Evolutionary conservation across 2,797 vertebrate genomes (phyloP).

Genomic region (Aphelocoma californica): DNA sequence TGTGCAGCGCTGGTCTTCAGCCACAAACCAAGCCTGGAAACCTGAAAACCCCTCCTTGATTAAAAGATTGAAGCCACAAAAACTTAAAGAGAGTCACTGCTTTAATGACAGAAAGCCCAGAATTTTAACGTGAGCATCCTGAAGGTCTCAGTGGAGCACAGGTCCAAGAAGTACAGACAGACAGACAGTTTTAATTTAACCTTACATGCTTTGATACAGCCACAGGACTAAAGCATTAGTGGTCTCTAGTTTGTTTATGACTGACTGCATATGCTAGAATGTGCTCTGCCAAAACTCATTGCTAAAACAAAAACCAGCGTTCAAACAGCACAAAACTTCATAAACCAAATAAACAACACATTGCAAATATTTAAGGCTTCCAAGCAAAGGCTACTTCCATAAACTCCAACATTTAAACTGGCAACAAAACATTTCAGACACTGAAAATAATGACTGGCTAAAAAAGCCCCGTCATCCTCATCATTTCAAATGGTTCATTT

Average conservation of each 20-base stretch:
- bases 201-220: background rate
- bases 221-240: background rate
- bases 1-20: background rate
- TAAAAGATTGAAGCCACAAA: background rate
- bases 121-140: background rate
- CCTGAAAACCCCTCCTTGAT: background rate
- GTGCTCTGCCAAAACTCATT: constrained; percentile 1
- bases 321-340: constrained; percentile 11
- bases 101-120: background rate
- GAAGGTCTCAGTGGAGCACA: background rate
- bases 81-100: background rate
- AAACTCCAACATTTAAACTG: background rate
- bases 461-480: rapidly evolving
- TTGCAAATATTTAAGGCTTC: background rate
- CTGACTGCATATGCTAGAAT: background rate
- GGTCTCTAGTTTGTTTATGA: background rate
- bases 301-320: background rate
- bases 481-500: background rate
- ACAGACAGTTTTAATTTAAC: background rate
- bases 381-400: background rate
- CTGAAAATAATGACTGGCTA: background rate
- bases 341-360: constrained; percentile 37
- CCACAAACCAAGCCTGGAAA: background rate
- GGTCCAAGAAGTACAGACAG: background rate
- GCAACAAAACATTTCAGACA: background rate